phyloP scores from a whole-genome alignment of 2,797 vertebrate species.

The Gobionotothen gibberifrons region DNA sequence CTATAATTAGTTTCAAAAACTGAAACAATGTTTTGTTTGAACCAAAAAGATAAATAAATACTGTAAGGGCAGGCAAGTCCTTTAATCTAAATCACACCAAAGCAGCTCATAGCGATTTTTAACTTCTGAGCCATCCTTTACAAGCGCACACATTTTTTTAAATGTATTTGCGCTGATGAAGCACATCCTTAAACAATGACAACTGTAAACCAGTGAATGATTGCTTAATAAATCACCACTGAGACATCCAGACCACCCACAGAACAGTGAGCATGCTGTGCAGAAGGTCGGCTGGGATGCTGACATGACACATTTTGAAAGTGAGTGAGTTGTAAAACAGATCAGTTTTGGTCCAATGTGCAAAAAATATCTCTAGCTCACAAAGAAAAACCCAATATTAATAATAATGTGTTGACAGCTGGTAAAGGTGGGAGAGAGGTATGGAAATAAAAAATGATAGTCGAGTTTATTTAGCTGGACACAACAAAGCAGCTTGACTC shows the following conservation, averaged over 20 bases:
- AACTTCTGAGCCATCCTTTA: no score
- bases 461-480: no score
- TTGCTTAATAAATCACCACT: conserved; percentile 22
- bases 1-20: no score
- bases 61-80: no score
- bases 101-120: neutral
- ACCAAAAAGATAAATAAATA: no score
- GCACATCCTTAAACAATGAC: conserved; percentile 16
- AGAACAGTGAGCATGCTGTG: conserved; percentile 3
- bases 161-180: neutral
- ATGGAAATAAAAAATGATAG: no score
- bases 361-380: neutral
- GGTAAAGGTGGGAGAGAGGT: neutral
- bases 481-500: no score
- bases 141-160: neutral
- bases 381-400: neutral
- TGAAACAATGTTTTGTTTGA: no score
- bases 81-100: no score
- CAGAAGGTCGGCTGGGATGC: conserved; percentile 6
- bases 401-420: conserved; percentile 4
- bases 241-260: conserved; percentile 6
- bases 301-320: conserved; percentile 17
- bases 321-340: neutral
- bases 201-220: conserved; percentile 16
- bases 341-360: neutral